Evolutionary conservation across 2,113 vertebrate species (phyloP), one percentile per base, ranked within the genome.

Genomic region (Typhlomys cinereus): DNA sequence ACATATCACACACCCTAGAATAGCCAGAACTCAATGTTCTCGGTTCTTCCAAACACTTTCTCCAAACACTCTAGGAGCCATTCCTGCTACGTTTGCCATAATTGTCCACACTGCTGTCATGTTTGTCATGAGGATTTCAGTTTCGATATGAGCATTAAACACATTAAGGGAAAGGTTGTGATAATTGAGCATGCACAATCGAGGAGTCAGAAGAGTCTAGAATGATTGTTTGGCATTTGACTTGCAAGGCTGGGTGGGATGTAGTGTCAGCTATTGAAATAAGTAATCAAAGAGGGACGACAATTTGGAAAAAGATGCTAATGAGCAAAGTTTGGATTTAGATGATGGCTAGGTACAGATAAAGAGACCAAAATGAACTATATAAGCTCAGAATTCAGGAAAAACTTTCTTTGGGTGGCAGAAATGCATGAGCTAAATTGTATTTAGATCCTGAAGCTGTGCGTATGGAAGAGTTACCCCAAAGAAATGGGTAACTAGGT

Each of bases 41-140:
- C n/a, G 31, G 17, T 87, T 89, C 36, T 70, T 79, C 13, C 27
- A 91, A 92, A 90, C 73, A 34, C 18, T 86, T 71, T 94, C 66
- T 61, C 25, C 92, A 74, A 79, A 21, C 2, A 87, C 15, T 80
- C 4, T 71, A 13, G 18, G 36, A 80, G 15, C 29, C 36, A 7
- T 20, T 66, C 25, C 18, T 34, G 5, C 92, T 75, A 71, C 36
- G 66, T 7, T 39, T 74, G 29, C 75, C 7, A 84, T 67, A 66
- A 66, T 39, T 73, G 76, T 29, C 44, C 73, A 73, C 7, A 14
- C 14, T 48, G 2, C 1, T 23, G n/a, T 13, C 14, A 18, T 75
- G 31, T 57, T 70, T 91, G 21, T 76, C 12, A 4, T 34, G 66
- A 75, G 31, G 36, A 25, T 82, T 74, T 13, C 48, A 89, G 5